phyloP scores from a whole-genome alignment of 2,113 vertebrate genomes.

The Dascyllus trimaculatus region DNA sequence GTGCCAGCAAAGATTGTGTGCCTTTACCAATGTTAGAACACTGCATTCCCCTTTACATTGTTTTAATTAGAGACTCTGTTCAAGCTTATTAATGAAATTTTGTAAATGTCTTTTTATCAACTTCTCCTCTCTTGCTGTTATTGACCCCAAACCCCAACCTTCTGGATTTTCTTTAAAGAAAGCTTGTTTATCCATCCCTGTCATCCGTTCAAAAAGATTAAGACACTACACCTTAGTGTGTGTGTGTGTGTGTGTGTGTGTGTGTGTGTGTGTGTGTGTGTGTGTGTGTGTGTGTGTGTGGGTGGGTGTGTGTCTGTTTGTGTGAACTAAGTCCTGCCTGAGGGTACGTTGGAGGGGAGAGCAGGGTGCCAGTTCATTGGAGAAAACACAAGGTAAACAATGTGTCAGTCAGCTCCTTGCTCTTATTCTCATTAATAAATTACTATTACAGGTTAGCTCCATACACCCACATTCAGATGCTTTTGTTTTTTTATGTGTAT shows the following conservation, averaged over 20 bases:
- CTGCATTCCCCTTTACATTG: slow-evolving; percentile 27
- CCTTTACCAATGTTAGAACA: slow-evolving; percentile 11
- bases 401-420: slow-evolving; percentile 39
- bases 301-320: slow-evolving; percentile 19
- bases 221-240: background rate
- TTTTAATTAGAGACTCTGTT: slow-evolving; percentile 21
- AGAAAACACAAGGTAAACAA: slow-evolving; percentile 41
- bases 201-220: slow-evolving; percentile 33
- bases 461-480: background rate
- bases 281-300: background rate
- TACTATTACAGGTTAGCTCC: slow-evolving; percentile 24
- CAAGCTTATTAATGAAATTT: slow-evolving; percentile 17
- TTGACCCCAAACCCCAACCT: slow-evolving; percentile 15
- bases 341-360: slow-evolving; percentile 25
- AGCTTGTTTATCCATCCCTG: slow-evolving; percentile 4
- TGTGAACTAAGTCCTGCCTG: slow-evolving; percentile 41
- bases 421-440: slow-evolving; percentile 16
- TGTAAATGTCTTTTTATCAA: slow-evolving; percentile 1
- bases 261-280: slow-evolving; percentile 7
- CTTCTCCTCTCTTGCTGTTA: background rate
- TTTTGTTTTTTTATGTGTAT: background rate
- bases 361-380: slow-evolving; percentile 11
- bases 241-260: background rate
- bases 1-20: slow-evolving; percentile 18
- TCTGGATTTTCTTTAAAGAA: slow-evolving; percentile 14